Percentiles rank a stretch among this genome's conserved stretches.
phyloP scores from a whole-genome alignment of 2,113 vertebrate genomes.

The Phalacrocorax carbo region DNA sequence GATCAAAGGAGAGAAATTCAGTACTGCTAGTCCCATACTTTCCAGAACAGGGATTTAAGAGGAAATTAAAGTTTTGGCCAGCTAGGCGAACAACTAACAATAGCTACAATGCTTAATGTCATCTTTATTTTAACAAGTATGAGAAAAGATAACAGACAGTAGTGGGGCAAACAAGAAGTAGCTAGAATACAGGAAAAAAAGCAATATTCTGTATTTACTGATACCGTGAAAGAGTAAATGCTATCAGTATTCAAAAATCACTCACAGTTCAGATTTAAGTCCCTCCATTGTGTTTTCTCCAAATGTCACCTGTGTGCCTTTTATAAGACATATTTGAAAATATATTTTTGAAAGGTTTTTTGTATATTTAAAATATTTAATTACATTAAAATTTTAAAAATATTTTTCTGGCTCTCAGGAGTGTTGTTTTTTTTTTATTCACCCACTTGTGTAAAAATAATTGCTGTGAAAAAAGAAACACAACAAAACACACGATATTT shows the following conservation, averaged over 20 bases:
- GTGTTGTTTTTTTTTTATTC: neutral
- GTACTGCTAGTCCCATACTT: neutral
- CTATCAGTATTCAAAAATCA: neutral
- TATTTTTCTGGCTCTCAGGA: neutral
- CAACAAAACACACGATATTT: rapidly evolving
- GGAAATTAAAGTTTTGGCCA: neutral
- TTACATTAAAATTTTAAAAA: neutral
- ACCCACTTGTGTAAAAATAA: neutral
- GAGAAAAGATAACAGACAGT: neutral
- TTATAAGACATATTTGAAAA: neutral
- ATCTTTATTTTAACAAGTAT: neutral
- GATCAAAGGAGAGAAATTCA: neutral
- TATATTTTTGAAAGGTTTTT: rapidly evolving
- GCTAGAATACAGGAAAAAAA: neutral
- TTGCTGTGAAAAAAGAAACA: neutral
- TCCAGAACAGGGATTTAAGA: neutral
- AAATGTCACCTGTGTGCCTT: neutral
- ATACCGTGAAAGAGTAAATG: neutral
- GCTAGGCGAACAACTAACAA: neutral
- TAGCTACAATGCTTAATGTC: neutral
- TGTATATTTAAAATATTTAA: rapidly evolving
- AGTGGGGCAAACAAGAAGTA: neutral
- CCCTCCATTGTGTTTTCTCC: neutral
- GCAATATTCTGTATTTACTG: neutral
- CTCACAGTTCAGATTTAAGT: neutral